Evolutionary conservation across 2,113 vertebrate genomes (phyloP), one percentile per base, ranked within the genome.

Genomic region (Erythrocercus mccallii): DNA sequence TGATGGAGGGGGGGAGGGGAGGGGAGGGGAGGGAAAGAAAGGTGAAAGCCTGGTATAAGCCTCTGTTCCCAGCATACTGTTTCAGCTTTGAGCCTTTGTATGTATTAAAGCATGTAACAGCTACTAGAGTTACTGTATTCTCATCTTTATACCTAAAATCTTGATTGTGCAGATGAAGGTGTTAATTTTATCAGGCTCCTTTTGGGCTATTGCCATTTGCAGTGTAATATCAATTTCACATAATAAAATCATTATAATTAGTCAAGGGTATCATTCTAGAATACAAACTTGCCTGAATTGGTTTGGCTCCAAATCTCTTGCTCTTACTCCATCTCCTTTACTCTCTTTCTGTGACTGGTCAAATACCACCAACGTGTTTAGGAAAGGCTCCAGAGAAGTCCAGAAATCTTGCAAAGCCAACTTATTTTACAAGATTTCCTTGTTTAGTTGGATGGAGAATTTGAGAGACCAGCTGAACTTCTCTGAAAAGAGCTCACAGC

Each of bases 21-120:
- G 40, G 73, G 72, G 77, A 50, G 71, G 92, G 86, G 76, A 88
- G 18, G 28, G 23, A 86, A n/a, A 84, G 64, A 84, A 93, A 92
- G 90, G 90, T 96, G 95, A 90, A 95, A 97, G 91, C 81, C 84
- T 91, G 86, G 50, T 78, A 35, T 87, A 88, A 90, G 78, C 92
- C 93, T 95, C 83, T 95, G 68, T 69, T 97, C 91, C 91, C 94
- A 91, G 96, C 84, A 61, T 5, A 83, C 24, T 15, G 4, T 65
- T 88, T 94, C 93, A 95, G 81, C 82, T 81, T 88, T 86, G 81
- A 96, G 89, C 38, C 47, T 86, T 70, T 93, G 31, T 86, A 60
- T 54, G 54, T 53, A 28, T 30, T 28, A 90, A 91, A 60, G 81
- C 92, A 28, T 31, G 40, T 61, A 72, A 54, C 73, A 80, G 57